Evolutionary conservation across 2,113 vertebrate genomes (phyloP).

Genomic region (Neolamprologus falcicula): DNA sequence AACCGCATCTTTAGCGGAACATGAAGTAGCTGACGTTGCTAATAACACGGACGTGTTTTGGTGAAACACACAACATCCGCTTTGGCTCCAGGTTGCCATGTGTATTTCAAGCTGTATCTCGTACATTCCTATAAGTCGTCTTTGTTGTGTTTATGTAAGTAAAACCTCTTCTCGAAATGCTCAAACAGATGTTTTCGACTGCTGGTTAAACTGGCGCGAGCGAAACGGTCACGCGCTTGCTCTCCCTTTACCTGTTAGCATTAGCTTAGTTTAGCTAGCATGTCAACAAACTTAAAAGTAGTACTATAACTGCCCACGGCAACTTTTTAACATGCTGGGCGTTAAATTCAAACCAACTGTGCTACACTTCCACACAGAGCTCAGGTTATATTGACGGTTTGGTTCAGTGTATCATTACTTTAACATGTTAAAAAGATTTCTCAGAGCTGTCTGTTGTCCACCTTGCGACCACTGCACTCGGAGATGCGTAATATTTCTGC

Average conservation of each 20-base stretch:
- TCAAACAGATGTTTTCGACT: background rate
- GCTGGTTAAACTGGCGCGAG: background rate
- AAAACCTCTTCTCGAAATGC: background rate
- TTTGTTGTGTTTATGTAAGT: background rate
- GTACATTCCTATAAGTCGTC: background rate
- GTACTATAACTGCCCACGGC: background rate
- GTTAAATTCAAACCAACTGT: background rate
- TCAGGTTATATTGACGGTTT: background rate
- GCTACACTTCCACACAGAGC: background rate
- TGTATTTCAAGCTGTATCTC: background rate
- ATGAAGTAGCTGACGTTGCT: fast-evolving
- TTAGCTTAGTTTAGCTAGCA: constrained; percentile 39
- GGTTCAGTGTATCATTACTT: background rate
- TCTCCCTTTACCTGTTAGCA: constrained; percentile 14
- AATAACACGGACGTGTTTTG: constrained; percentile 40
- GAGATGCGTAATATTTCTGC: background rate
- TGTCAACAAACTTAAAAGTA: constrained; percentile 24
- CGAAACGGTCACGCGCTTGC: background rate
- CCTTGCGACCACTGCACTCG: background rate
- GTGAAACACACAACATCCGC: constrained; percentile 56
- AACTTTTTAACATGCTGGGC: background rate
- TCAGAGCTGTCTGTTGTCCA: background rate
- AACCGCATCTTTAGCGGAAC: background rate
- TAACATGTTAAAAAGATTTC: background rate
- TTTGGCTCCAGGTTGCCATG: background rate